Evolutionary conservation across 1,140 invertebrate species (phyloP).

Genomic region (Antheraea mylitta): DNA sequence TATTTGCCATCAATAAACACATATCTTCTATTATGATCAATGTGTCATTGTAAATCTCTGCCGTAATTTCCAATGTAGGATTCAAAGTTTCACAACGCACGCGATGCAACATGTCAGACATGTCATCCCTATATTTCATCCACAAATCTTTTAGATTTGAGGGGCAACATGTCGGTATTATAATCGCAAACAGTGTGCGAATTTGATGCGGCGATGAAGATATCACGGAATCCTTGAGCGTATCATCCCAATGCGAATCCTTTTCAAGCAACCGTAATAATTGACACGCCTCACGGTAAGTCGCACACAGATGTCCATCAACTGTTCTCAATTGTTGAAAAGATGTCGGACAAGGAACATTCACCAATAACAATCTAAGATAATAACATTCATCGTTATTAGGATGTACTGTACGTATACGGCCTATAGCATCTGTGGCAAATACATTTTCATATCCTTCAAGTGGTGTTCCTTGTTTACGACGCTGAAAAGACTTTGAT

Average conservation of each 20-base stretch:
- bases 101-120: background rate
- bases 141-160: constrained; percentile 1
- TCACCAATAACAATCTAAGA: background rate
- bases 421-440: background rate
- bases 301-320: too few relatives aligned
- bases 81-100: too few relatives aligned
- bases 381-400: constrained; percentile 1
- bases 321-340: constrained; percentile 4
- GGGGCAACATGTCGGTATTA: constrained; percentile 1
- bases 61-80: too few relatives aligned
- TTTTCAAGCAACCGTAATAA: too few relatives aligned
- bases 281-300: too few relatives aligned
- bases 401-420: background rate
- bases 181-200: constrained; percentile 7
- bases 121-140: background rate
- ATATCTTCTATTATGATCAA: too few relatives aligned
- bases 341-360: background rate
- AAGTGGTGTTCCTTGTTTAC: too few relatives aligned
- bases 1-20: too few relatives aligned
- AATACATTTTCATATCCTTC: too few relatives aligned
- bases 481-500: background rate
- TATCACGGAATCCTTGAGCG: too few relatives aligned
- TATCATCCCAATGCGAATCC: too few relatives aligned
- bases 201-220: constrained; percentile 3
- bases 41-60: too few relatives aligned